Percentiles rank a stretch among this genome's conserved stretches.
Evolutionary conservation across 2,888 invertebrate species (phyloP).

Genomic region (Heteropelma amictum): DNA sequence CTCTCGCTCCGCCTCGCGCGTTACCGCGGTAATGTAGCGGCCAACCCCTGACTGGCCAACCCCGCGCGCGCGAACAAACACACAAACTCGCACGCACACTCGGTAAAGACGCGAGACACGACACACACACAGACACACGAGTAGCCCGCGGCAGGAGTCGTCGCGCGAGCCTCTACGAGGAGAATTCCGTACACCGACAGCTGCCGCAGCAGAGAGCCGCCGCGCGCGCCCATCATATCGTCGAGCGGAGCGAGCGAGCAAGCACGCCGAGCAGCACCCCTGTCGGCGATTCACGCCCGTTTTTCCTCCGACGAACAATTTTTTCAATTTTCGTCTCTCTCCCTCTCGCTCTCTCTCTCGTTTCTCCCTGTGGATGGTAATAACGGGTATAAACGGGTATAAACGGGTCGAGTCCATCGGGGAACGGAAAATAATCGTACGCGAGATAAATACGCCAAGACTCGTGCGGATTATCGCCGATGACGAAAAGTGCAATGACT

Average conservation of each 20-base stretch:
- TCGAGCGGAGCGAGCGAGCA: not conserved
- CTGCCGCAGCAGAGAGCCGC: constrained; percentile 50
- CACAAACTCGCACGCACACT: no score
- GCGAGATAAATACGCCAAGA: not conserved
- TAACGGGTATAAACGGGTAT: no score
- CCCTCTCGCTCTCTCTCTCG: not conserved
- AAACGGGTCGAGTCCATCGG: no score
- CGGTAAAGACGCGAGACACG: no score
- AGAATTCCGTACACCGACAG: constrained; percentile 39
- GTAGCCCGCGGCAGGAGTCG: constrained; percentile 5
- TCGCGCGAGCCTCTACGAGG: constrained; percentile 2
- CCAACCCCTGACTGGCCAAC: no score
- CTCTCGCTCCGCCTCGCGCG: no score
- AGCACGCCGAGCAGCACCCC: constrained; percentile 4
- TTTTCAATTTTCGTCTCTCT: not conserved
- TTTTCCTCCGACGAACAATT: not conserved
- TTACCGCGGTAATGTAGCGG: no score
- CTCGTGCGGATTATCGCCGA: not conserved
- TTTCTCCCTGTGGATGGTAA: no score
- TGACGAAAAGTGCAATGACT: not conserved
- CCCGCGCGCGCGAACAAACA: no score
- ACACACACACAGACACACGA: not conserved
- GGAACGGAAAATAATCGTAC: not conserved
- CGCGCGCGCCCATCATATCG: constrained; percentile 41
- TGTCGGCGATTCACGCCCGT: constrained; percentile 23